These are phyloP conservation scores for Radopholus similis DNA, from an alignment of 1,140 invertebrate genomes.

Conservation along the genomic window DNA sequence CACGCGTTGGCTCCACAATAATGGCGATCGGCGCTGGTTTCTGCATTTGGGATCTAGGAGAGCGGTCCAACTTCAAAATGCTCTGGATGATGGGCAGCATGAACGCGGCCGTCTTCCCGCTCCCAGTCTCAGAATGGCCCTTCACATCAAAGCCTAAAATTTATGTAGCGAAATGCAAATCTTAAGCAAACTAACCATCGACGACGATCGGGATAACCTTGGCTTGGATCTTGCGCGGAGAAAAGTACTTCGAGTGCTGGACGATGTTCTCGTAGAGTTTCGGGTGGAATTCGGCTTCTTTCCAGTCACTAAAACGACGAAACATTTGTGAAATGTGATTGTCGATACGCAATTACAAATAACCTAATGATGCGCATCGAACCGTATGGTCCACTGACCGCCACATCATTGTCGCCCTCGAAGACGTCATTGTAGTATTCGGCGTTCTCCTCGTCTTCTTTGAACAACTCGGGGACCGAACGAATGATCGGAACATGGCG, in stretches of 20 bases:
- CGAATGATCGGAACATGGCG: no score
- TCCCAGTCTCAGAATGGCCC: constrained; percentile 68
- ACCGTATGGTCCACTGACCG: constrained; percentile 21
- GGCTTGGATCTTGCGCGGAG: constrained; percentile 30
- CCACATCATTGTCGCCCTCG: constrained; percentile 23
- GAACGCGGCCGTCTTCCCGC: constrained; percentile 81
- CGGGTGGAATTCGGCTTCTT: constrained; percentile 6
- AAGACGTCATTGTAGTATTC: constrained; percentile 7
- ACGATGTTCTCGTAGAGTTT: constrained; percentile 15
- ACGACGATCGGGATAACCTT: constrained; percentile 24
- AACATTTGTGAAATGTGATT: constrained; percentile 14
- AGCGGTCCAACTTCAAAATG: background rate
- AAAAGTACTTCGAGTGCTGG: constrained; percentile 27
- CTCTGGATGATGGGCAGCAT: constrained; percentile 69
- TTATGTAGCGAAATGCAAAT: background rate
- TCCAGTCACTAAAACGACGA: constrained; percentile 17
- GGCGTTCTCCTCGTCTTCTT: constrained; percentile 16
- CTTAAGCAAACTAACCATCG: constrained; percentile 19
- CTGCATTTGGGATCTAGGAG: constrained; percentile 39
- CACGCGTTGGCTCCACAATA: no score
- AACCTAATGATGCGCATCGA: background rate
- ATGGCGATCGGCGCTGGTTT: constrained; percentile 65
- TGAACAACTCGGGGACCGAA: constrained; percentile 12
- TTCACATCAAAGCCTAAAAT: constrained; percentile 21
- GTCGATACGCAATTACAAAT: background rate